These are phyloP conservation scores for Chalcis sispes DNA, from an alignment of 2,888 invertebrate species.

Conservation along the genomic window DNA sequence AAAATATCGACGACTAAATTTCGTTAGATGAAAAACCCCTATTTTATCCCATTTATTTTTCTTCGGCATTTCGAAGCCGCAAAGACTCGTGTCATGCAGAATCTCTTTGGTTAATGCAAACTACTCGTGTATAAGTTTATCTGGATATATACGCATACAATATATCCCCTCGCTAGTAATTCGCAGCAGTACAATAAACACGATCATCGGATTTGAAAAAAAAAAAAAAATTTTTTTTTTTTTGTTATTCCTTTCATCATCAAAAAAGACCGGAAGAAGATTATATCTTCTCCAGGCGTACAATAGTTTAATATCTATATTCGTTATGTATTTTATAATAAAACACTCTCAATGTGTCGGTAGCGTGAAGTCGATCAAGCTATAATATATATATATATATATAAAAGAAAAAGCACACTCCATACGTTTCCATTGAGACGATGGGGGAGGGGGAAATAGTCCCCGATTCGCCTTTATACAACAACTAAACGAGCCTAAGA, in stretches of 20 bases:
- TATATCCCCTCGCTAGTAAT: slow-evolving; percentile 16
- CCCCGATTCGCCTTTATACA: background rate
- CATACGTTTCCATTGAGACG: background rate
- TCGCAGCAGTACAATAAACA: slow-evolving; percentile 37
- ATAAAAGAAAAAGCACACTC: slow-evolving; percentile 24
- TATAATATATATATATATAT: slow-evolving; percentile 2
- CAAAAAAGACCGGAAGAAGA: slow-evolving; percentile 19
- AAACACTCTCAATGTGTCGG: slow-evolving; percentile 38
- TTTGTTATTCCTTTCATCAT: background rate
- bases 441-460: background rate
- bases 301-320: slow-evolving; percentile 28
- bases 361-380: slow-evolving; percentile 30
- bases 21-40: background rate
- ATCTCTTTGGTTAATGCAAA: slow-evolving; percentile 59
- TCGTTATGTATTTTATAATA: slow-evolving; percentile 34
- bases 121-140: slow-evolving; percentile 21
- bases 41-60: background rate
- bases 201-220: background rate
- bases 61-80: slow-evolving; percentile 39
- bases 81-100: slow-evolving; percentile 55
- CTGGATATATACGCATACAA: slow-evolving; percentile 23
- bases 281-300: slow-evolving; percentile 24
- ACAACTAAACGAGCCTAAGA: slow-evolving; percentile 15
- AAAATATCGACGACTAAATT: slow-evolving; percentile 40
- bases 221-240: too few species aligned